Evolutionary conservation across 2,113 vertebrate species (phyloP).

Genomic region (Nycticorax nycticorax): DNA sequence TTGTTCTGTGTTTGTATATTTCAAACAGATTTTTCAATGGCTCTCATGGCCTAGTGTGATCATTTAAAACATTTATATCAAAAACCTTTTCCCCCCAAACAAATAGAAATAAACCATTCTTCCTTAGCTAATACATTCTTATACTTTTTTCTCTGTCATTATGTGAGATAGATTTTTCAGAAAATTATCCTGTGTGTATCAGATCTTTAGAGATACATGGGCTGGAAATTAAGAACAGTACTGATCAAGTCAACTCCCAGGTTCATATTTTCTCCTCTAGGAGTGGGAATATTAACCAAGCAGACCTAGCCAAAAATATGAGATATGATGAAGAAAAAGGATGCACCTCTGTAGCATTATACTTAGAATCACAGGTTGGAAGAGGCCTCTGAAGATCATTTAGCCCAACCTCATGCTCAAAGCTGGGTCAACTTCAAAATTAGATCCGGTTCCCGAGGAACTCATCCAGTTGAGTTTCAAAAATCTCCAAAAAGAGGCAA

Average conservation of each 20-base stretch:
- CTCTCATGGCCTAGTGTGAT: slow-evolving; percentile 8
- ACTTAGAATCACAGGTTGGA: background rate
- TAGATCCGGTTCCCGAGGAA: background rate
- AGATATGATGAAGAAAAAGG: background rate
- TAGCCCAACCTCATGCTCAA: background rate
- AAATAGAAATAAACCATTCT: slow-evolving; percentile 10
- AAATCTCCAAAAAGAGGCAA: background rate
- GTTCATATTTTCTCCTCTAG: background rate
- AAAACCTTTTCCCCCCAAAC: background rate
- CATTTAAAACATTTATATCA: slow-evolving; percentile 23
- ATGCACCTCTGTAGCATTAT: background rate
- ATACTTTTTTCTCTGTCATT: background rate
- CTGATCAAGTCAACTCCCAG: background rate
- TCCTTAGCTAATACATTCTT: background rate
- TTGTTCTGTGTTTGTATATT: slow-evolving; percentile 40
- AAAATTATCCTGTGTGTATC: background rate
- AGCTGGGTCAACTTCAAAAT: background rate
- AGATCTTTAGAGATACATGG: background rate
- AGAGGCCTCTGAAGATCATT: background rate
- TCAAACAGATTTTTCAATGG: slow-evolving; percentile 37
- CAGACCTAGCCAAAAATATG: background rate
- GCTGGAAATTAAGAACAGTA: background rate
- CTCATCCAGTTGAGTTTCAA: background rate
- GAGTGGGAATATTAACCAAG: background rate
- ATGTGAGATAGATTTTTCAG: background rate